These are phyloP conservation scores for Alosa alosa DNA, from an alignment of 2,113 vertebrate genomes.

Conservation along the genomic window DNA sequence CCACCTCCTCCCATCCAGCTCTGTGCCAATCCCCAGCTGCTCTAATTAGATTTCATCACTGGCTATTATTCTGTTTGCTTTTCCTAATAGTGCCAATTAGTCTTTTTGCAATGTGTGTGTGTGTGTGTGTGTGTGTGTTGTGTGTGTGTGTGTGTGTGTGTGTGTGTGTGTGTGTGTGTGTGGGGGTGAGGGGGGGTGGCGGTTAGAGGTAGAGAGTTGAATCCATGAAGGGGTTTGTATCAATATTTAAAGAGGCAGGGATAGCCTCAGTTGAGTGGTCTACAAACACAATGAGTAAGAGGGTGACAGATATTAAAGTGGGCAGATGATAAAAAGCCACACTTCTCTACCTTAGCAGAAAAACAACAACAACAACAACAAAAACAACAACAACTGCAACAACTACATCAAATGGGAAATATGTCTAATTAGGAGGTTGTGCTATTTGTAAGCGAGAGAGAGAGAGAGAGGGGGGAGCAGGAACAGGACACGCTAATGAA, in stretches of 20 bases:
- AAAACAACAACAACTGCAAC: background rate
- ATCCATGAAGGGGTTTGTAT: conserved; percentile 38
- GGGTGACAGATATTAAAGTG: conserved; percentile 32
- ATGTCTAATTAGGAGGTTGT: conserved; percentile 44
- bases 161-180: too few relatives aligned
- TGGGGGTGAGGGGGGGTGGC: too few relatives aligned
- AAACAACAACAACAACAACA: background rate
- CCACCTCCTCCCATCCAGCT: conserved; percentile 31
- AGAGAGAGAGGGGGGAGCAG: background rate
- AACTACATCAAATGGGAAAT: conserved; percentile 43
- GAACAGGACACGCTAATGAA: conserved; percentile 45
- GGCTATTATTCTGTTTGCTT: conserved; percentile 49
- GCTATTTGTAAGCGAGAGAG: conserved; percentile 34
- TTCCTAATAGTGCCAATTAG: conserved; percentile 50
- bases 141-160: too few relatives aligned
- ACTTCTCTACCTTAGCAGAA: background rate
- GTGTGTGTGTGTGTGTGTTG: too few relatives aligned
- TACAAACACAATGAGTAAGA: conserved; percentile 32
- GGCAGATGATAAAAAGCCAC: too few relatives aligned
- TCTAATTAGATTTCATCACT: conserved; percentile 48
- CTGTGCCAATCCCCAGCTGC: conserved; percentile 16
- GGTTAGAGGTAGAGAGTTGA: conserved; percentile 24
- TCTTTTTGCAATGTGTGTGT: conserved; percentile 36
- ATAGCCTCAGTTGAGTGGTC: conserved; percentile 38
- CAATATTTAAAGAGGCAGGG: conserved; percentile 45